Base-by-base conservation (phyloP, 2,888 invertebrate genomes). In the Merodon equestris region DNA sequence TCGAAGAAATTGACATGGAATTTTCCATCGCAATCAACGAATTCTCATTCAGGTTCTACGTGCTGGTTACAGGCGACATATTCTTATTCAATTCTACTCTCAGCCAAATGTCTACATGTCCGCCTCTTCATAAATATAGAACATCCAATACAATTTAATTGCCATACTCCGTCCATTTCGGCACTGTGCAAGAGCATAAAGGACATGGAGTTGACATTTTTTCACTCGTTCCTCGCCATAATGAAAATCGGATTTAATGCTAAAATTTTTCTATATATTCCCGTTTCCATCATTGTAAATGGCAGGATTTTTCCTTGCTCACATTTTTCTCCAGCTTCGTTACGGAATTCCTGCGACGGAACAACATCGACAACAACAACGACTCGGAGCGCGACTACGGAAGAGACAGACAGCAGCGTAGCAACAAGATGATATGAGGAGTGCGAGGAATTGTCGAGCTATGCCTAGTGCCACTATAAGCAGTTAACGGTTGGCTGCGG, bases 171-270 rank as follows among this genome's bases (percentile, higher is more conserved):
- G 10, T 40, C 10, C n/a, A 7, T 40, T 9, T 9, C n/a, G 3
- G 5, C 40, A 7, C 54, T 64, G 48, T 15, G 40, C 14, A 9
- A 5, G 42, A 40, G 34, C 10, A 36, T 36, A 10, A 27, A 42
- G 27, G 47, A 34, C 27, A 57, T 38, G 13, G 19, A 44, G 19
- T 14, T 48, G 18, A 18, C 38, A 68, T 61, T 61, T 36, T 15
- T 38, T 54, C 36, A 38, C 54, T 36, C 13, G n/a, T 40, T 14
- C 12, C n/a, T 13, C 45, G 42, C 48, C 63, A 61, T 77, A 73
- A 79, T 79, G 77, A 73, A 79, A 79, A 79, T 79, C 77, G 73
- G 73, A 79, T 79, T 75, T 75, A 75, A 70, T 75, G 64, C 58
- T 70, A 47, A 58, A 75, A 70, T 64, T 70, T 58, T 64, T 58